These are phyloP conservation scores for Scolopax rusticola DNA, from an alignment of 2,797 vertebrate species.

Conservation along the genomic window DNA sequence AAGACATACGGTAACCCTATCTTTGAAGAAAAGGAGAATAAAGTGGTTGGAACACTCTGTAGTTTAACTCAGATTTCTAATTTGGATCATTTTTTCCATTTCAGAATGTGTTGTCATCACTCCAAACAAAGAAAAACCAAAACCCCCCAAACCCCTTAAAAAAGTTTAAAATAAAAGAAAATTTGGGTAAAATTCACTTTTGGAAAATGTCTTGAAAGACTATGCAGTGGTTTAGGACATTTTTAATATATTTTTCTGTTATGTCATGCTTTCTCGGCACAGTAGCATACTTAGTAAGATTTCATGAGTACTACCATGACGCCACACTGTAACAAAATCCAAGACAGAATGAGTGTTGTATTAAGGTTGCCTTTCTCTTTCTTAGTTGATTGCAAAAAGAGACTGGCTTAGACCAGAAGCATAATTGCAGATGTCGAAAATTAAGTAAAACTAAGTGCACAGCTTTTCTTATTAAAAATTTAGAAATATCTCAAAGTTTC, in stretches of 20 bases:
- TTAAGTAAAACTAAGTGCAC: neutral
- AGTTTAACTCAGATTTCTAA: neutral
- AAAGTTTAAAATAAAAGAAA: neutral
- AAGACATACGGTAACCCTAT: neutral
- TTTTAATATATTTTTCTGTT: neutral
- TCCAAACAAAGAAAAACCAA: neutral
- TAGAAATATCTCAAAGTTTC: neutral
- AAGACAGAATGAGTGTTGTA: neutral
- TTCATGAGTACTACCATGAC: neutral
- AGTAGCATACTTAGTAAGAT: neutral
- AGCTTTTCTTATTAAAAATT: neutral
- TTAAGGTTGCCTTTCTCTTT: neutral
- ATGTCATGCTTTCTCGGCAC: neutral
- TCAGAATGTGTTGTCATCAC: neutral
- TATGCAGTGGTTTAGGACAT: neutral
- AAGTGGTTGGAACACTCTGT: neutral
- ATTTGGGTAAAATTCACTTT: neutral
- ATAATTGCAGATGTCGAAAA: neutral
- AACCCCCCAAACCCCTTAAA: fast-evolving
- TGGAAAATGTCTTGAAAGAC: neutral
- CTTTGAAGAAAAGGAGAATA: neutral
- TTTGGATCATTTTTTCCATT: neutral
- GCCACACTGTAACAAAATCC: neutral
- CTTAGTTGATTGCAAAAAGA: neutral
- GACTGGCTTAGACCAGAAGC: neutral